A percentile compares a stretch with the other conserved stretches of the same genome.
phyloP scores from a whole-genome alignment of 2,113 vertebrate genomes.

The Tetraodon nigroviridis region DNA sequence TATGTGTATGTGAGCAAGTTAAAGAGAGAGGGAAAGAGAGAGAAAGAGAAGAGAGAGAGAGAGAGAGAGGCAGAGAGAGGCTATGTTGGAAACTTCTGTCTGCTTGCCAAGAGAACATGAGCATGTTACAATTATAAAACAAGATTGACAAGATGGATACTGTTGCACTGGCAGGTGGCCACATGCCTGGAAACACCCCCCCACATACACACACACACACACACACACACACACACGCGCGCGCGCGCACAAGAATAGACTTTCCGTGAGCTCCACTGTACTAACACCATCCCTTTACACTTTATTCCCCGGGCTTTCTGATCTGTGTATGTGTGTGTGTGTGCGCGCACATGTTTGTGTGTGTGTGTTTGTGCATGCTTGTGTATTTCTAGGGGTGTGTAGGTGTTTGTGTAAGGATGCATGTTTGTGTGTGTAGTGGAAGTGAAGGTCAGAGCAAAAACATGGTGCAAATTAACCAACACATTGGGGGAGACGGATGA shows the following conservation, averaged over 20 bases:
- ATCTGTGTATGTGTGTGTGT: background rate
- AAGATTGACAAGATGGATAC: slow-evolving; percentile 71
- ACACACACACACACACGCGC: slow-evolving; percentile 13
- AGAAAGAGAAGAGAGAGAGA: background rate
- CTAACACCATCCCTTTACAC: too few species aligned
- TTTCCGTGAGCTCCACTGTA: too few species aligned
- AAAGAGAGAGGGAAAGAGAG: too few species aligned
- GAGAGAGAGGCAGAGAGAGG: background rate
- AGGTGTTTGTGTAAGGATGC: background rate
- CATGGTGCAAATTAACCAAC: background rate
- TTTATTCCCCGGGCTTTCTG: background rate
- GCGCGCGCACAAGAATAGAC: slow-evolving; percentile 6
- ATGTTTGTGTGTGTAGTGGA: background rate
- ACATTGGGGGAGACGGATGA: too few species aligned
- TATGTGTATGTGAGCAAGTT: background rate
- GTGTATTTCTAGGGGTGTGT: background rate
- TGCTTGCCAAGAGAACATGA: slow-evolving; percentile 68
- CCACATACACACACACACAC: slow-evolving; percentile 7
- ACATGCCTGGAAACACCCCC: slow-evolving; percentile 26
- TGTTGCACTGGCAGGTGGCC: slow-evolving; percentile 69
- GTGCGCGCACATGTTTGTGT: background rate
- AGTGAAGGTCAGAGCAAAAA: background rate
- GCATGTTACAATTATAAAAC: slow-evolving; percentile 77
- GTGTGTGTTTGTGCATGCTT: background rate
- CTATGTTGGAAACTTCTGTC: slow-evolving; percentile 56